Percentiles rank a stretch among this genome's conserved stretches.
phyloP scores from a whole-genome alignment of 2,888 invertebrate genomes.

The Crossocerus cetratus region DNA sequence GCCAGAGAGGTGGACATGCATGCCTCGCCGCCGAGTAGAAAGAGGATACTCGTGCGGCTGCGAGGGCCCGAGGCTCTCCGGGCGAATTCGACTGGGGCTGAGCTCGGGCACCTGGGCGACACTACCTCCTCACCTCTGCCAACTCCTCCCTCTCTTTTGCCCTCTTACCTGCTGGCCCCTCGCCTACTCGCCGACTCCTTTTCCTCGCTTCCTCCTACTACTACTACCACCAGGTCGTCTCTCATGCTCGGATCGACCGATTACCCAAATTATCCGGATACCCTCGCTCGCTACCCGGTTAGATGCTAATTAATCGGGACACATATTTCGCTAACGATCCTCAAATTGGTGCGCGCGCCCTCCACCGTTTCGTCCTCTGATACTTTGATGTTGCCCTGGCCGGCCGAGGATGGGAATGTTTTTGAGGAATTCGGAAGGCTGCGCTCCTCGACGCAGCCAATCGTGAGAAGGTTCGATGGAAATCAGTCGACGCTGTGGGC shows the following conservation, averaged over 20 bases:
- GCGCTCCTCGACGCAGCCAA: no score
- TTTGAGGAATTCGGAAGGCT: no score
- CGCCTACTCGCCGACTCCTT: conserved; percentile 33
- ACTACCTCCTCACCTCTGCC: conserved; percentile 59
- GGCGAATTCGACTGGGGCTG: conserved; percentile 60
- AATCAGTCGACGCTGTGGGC: no score
- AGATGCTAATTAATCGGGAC: no score
- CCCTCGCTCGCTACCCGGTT: not conserved
- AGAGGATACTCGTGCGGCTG: not conserved
- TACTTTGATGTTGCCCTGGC: no score
- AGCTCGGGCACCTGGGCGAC: conserved; percentile 69
- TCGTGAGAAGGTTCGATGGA: no score
- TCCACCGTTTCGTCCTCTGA: no score
- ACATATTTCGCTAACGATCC: no score
- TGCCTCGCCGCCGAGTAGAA: conserved; percentile 26
- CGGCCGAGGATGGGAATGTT: no score
- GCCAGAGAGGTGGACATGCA: conserved; percentile 17
- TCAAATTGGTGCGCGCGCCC: no score
- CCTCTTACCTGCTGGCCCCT: conserved; percentile 18
- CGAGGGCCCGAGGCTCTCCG: conserved; percentile 31
- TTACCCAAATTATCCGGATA: conserved; percentile 29
- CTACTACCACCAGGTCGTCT: no score
- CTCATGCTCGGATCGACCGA: conserved; percentile 41
- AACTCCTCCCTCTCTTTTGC: conserved; percentile 25
- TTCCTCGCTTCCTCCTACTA: conserved; percentile 16